phyloP scores from a whole-genome alignment of 1,140 invertebrate species.

The Charaxes varanes region DNA sequence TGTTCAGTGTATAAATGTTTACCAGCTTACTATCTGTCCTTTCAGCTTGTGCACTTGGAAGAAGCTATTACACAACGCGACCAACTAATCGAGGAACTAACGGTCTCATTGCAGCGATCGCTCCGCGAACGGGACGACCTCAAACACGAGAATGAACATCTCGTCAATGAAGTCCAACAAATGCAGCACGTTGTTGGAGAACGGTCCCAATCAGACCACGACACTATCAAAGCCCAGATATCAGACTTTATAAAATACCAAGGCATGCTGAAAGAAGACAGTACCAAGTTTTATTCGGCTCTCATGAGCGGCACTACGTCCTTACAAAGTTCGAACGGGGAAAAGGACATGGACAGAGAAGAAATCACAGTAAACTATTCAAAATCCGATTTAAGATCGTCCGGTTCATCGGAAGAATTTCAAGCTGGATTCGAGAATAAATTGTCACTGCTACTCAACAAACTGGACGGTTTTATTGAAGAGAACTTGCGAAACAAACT shows the following conservation, averaged over 20 bases:
- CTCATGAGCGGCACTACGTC: slow-evolving; percentile 48
- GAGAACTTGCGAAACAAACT: slow-evolving; percentile 63
- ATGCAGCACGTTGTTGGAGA: slow-evolving; percentile 76
- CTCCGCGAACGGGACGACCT: slow-evolving; percentile 75
- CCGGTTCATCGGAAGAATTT: slow-evolving; percentile 46
- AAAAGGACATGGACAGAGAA: slow-evolving; percentile 62
- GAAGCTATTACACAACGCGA: slow-evolving; percentile 75
- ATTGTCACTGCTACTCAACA: slow-evolving; percentile 52
- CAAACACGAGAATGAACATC: slow-evolving; percentile 75
- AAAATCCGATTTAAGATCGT: slow-evolving; percentile 50
- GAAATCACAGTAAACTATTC: slow-evolving; percentile 62
- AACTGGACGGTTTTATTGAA: slow-evolving; percentile 57
- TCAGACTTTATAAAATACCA: slow-evolving; percentile 66
- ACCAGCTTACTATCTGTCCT: slow-evolving; percentile 50
- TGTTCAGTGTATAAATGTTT: slow-evolving; percentile 23
- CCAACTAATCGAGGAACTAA: slow-evolving; percentile 77
- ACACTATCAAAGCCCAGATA: slow-evolving; percentile 61
- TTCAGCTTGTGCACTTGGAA: slow-evolving; percentile 78
- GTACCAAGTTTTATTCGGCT: slow-evolving; percentile 58
- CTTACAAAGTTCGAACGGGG: slow-evolving; percentile 47
- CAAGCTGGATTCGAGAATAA: slow-evolving; percentile 54
- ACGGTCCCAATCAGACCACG: slow-evolving; percentile 62
- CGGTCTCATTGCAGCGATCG: slow-evolving; percentile 76
- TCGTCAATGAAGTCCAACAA: slow-evolving; percentile 77
- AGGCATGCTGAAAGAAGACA: slow-evolving; percentile 59